Conservation (phyloP, 2,797 vertebrate species). For the Megalops cyprinoides region DNA sequence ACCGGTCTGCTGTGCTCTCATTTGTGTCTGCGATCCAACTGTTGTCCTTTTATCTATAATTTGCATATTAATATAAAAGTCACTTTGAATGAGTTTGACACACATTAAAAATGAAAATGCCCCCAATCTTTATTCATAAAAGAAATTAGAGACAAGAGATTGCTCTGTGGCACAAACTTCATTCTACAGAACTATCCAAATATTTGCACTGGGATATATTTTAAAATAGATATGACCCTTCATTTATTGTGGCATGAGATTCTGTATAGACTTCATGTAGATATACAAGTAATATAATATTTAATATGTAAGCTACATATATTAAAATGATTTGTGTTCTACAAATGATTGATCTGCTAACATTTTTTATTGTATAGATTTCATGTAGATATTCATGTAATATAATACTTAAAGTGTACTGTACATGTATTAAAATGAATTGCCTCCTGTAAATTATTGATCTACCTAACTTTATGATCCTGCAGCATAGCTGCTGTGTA, state of each 20-base stretch:
- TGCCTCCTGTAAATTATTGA: not conserved
- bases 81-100: conserved; percentile 25
- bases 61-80: conserved; percentile 27
- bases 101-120: conserved; percentile 14
- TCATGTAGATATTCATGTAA: not conserved
- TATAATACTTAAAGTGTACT: not conserved
- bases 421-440: not conserved
- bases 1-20: not conserved
- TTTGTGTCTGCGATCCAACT: not conserved
- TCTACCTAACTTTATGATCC: too few relatives aligned
- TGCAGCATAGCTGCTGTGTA: not conserved
- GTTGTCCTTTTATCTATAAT: conserved; percentile 18
- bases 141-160: conserved; percentile 6
- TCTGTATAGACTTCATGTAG: not conserved
- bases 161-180: not conserved
- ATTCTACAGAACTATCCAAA: not conserved
- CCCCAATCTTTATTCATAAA: conserved; percentile 7
- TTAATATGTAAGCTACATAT: not conserved
- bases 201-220: not conserved
- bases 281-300: not conserved
- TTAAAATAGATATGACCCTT: not conserved
- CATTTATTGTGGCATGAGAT: not conserved
- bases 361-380: too few relatives aligned
- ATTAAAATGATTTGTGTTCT: not conserved
- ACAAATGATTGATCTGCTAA: too few relatives aligned